Evolutionary conservation across 2,113 vertebrate genomes (phyloP).

Genomic region (Bubo blakistoni): DNA sequence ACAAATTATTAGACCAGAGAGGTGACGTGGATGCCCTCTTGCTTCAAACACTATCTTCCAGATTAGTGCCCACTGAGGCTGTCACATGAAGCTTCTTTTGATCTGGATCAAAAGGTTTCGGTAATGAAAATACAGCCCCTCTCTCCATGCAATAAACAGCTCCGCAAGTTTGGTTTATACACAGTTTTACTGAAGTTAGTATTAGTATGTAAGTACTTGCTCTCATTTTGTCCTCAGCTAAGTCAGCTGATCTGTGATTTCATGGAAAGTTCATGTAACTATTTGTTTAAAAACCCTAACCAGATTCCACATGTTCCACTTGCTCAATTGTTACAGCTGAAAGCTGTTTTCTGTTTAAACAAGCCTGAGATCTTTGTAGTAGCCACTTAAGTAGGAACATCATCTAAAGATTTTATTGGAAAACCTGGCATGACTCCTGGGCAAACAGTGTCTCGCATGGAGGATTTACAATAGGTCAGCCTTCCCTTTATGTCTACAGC

Average conservation of each 20-base stretch:
- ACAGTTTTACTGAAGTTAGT: not conserved
- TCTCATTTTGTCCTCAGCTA: not conserved
- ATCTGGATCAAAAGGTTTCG: not conserved
- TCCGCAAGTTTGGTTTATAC: not conserved
- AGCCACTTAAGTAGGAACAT: not conserved
- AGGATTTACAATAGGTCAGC: not conserved
- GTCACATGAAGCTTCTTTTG: not conserved
- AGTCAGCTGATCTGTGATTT: not conserved
- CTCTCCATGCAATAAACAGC: not conserved
- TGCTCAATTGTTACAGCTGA: not conserved
- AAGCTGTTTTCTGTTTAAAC: not conserved
- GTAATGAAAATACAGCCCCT: not conserved
- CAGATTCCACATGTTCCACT: not conserved
- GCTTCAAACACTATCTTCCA: not conserved
- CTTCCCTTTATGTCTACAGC: not conserved
- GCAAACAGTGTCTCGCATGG: not conserved
- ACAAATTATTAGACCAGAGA: not conserved
- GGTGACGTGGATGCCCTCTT: not conserved
- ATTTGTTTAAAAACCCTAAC: not conserved
- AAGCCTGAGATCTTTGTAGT: not conserved
- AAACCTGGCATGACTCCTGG: not conserved
- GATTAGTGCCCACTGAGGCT: not conserved
- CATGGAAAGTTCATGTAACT: not conserved
- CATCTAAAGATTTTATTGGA: not conserved
- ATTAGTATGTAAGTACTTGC: not conserved